Evolutionary conservation across 2,888 invertebrate genomes (phyloP).

Genomic region (Fragum fragum): DNA sequence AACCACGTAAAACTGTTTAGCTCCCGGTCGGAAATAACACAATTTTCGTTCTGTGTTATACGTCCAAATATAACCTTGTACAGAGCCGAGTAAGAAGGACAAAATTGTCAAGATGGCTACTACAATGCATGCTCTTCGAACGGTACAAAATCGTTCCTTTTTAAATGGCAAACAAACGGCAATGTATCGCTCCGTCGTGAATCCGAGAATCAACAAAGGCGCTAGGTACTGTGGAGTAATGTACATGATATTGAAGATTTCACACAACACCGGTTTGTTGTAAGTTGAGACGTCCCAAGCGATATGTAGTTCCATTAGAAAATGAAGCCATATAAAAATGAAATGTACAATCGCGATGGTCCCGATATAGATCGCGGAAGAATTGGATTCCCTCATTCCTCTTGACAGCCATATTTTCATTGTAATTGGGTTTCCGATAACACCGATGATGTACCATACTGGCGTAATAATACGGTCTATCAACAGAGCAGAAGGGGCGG

Average conservation of each 20-base stretch:
- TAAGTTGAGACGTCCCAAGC: slow-evolving; percentile 83
- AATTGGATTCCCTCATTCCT: slow-evolving; percentile 83
- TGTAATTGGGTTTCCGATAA: slow-evolving; percentile 84
- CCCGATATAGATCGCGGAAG: slow-evolving; percentile 86
- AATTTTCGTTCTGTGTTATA: slow-evolving; percentile 71
- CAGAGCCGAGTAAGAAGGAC: slow-evolving; percentile 75
- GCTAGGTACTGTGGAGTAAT: slow-evolving; percentile 84
- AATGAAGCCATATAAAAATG: slow-evolving; percentile 82
- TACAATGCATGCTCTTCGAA: slow-evolving; percentile 79
- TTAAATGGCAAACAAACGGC: slow-evolving; percentile 84
- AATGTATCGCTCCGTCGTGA: slow-evolving; percentile 86
- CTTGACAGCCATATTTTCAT: slow-evolving; percentile 84
- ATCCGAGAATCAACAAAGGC: slow-evolving; percentile 85
- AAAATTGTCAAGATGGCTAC: slow-evolving; percentile 73
- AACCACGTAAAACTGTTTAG: slow-evolving; percentile 72
- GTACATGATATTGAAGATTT: slow-evolving; percentile 81
- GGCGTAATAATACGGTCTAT: slow-evolving; percentile 84
- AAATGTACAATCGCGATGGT: slow-evolving; percentile 84
- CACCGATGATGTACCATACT: slow-evolving; percentile 84
- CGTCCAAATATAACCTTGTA: slow-evolving; percentile 85
- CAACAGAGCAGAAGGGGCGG: slow-evolving; percentile 75
- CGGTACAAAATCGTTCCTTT: slow-evolving; percentile 84
- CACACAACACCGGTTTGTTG: slow-evolving; percentile 78
- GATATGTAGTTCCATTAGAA: slow-evolving; percentile 82
- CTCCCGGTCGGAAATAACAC: slow-evolving; percentile 76